These are phyloP conservation scores for Aproaerema taeniolella DNA, from an alignment of 2,888 invertebrate genomes.

Conservation along the genomic window DNA sequence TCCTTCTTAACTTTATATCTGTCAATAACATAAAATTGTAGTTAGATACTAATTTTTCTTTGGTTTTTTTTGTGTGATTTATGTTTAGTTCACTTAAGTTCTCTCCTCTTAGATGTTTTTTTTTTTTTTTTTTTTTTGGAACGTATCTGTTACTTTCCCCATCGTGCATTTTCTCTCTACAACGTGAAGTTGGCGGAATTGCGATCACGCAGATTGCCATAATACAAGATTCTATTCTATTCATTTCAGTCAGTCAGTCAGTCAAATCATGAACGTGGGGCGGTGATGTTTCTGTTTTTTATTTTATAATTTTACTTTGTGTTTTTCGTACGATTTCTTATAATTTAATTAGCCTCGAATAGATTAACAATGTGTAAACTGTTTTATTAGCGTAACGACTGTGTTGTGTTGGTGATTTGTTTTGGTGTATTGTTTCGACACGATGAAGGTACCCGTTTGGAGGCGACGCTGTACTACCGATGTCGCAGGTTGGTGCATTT, in stretches of 20 bases:
- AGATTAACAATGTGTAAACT: slow-evolving; percentile 31
- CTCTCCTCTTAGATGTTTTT: too few relatives aligned
- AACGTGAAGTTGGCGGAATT: too few relatives aligned
- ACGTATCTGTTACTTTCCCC: too few relatives aligned
- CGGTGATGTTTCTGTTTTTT: slow-evolving; percentile 42
- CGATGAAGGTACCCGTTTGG: slow-evolving; percentile 61
- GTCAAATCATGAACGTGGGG: slow-evolving; percentile 35
- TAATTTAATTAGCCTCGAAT: slow-evolving; percentile 30
- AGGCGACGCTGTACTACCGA: slow-evolving; percentile 54
- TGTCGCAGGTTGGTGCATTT: slow-evolving; percentile 57
- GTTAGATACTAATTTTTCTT: too few relatives aligned
- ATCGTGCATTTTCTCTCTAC: too few relatives aligned
- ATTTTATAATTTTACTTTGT: slow-evolving; percentile 41
- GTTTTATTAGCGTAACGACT: slow-evolving; percentile 30
- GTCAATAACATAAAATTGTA: too few relatives aligned
- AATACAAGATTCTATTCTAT: too few relatives aligned
- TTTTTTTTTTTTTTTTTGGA: too few relatives aligned
- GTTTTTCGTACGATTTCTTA: slow-evolving; percentile 41
- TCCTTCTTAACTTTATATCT: too few relatives aligned
- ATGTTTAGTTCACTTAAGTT: too few relatives aligned
- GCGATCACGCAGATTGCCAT: too few relatives aligned
- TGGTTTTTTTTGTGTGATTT: too few relatives aligned
- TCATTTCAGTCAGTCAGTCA: slow-evolving; percentile 23
- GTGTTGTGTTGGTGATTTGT: slow-evolving; percentile 37
- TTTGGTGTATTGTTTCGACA: slow-evolving; percentile 56